Percentiles rank a stretch among this genome's conserved stretches.
Evolutionary conservation across 2,888 invertebrate genomes (phyloP).

Genomic region (Euzetes globulus): DNA sequence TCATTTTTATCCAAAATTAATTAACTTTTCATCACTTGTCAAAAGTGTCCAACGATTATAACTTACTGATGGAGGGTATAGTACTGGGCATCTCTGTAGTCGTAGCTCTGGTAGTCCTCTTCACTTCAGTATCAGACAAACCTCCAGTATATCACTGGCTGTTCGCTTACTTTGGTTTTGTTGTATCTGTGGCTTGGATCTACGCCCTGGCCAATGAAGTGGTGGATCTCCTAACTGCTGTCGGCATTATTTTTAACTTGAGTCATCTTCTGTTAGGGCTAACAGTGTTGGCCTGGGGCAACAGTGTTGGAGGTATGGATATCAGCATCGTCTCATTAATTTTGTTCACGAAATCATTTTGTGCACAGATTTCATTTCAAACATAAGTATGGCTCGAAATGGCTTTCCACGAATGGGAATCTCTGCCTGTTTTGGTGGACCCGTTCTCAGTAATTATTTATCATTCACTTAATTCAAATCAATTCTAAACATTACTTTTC

Average conservation of each 20-base stretch:
- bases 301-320: constrained; percentile 50
- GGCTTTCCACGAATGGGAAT: constrained; percentile 52
- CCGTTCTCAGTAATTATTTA: constrained; percentile 50
- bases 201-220: constrained; percentile 58
- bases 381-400: constrained; percentile 50
- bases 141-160: constrained; percentile 48
- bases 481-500: background rate
- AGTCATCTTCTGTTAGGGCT: constrained; percentile 51
- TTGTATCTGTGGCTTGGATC: constrained; percentile 56
- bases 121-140: constrained; percentile 45
- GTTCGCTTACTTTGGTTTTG: constrained; percentile 55
- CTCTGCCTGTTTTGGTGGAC: constrained; percentile 53
- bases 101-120: constrained; percentile 45
- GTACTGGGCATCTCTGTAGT: constrained; percentile 43
- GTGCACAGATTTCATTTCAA: constrained; percentile 50
- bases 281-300: constrained; percentile 53
- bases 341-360: background rate
- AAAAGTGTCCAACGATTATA: constrained; percentile 23
- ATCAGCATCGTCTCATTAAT: no score
- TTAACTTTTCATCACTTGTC: background rate
- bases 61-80: constrained; percentile 44
- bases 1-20: background rate
- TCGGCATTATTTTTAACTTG: constrained; percentile 50
- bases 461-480: background rate
- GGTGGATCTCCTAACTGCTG: constrained; percentile 50